phyloP scores from a whole-genome alignment of 2,888 invertebrate species.

The Parnassius glacialis region DNA sequence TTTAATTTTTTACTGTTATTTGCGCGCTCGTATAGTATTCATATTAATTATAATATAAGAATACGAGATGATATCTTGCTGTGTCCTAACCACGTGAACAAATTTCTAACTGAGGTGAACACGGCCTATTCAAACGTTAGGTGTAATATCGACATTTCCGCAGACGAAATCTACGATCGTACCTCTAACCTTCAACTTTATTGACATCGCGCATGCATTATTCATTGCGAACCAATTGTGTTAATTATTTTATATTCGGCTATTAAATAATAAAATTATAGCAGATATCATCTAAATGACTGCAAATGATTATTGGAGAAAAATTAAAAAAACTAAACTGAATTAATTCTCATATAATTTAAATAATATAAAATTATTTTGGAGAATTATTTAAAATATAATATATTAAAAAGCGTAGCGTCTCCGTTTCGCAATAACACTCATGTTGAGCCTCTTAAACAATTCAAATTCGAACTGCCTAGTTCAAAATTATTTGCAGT shows the following conservation, averaged over 20 bases:
- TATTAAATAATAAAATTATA: conserved; percentile 16
- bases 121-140: too few relatives aligned
- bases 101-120: too few relatives aligned
- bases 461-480: too few relatives aligned
- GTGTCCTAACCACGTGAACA: too few relatives aligned
- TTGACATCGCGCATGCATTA: conserved; percentile 10
- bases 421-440: too few relatives aligned
- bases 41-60: too few relatives aligned
- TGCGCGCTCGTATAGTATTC: too few relatives aligned
- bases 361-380: not conserved
- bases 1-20: too few relatives aligned
- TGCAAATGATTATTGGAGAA: not conserved
- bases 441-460: too few relatives aligned
- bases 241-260: conserved; percentile 12
- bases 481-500: too few relatives aligned
- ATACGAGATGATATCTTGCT: too few relatives aligned
- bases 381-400: not conserved
- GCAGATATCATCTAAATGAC: conserved; percentile 7
- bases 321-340: not conserved
- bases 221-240: conserved; percentile 18
- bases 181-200: conserved; percentile 16
- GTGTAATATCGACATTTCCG: not conserved
- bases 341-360: too few relatives aligned
- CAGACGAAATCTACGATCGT: not conserved
- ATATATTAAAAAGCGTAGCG: not conserved